phyloP scores from a whole-genome alignment of 2,113 vertebrate genomes.

The Alexandromys fortis region DNA sequence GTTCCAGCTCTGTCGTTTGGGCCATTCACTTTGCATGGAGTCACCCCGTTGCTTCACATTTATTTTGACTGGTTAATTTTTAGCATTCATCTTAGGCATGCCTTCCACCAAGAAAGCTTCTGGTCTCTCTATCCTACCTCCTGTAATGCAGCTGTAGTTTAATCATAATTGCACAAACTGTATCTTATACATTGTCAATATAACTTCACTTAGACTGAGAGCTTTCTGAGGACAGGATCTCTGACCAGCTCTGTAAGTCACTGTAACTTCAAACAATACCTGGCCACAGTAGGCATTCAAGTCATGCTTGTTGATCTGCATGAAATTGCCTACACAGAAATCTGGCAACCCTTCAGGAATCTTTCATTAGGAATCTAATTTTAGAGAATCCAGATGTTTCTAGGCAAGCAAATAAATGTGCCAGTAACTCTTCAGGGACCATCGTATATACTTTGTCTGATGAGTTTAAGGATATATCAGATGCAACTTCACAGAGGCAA shows the following conservation, averaged over 20 bases:
- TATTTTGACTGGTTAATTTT: neutral
- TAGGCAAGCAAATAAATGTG: slow-evolving; percentile 61
- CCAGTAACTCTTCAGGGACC: slow-evolving; percentile 59
- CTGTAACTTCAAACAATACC: neutral
- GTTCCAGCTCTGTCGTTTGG: neutral
- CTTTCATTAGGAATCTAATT: slow-evolving; percentile 71
- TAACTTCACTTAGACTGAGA: neutral
- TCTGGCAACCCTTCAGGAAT: slow-evolving; percentile 62
- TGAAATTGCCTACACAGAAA: slow-evolving; percentile 54
- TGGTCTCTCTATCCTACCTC: neutral
- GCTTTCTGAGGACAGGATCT: neutral
- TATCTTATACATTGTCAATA: neutral
- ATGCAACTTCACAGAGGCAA: neutral
- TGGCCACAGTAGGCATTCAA: neutral
- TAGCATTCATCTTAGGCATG: neutral
- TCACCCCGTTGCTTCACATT: neutral
- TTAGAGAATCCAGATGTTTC: slow-evolving; percentile 76
- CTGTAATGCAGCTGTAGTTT: neutral
- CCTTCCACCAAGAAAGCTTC: neutral
- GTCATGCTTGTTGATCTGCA: neutral
- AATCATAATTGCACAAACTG: neutral
- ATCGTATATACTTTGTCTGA: slow-evolving; percentile 21
- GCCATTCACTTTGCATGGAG: neutral
- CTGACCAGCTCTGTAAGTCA: neutral
- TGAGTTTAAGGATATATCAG: slow-evolving; percentile 46